Evolutionary conservation across 2,113 vertebrate species (phyloP).

Genomic region (Xenopus laevis): DNA sequence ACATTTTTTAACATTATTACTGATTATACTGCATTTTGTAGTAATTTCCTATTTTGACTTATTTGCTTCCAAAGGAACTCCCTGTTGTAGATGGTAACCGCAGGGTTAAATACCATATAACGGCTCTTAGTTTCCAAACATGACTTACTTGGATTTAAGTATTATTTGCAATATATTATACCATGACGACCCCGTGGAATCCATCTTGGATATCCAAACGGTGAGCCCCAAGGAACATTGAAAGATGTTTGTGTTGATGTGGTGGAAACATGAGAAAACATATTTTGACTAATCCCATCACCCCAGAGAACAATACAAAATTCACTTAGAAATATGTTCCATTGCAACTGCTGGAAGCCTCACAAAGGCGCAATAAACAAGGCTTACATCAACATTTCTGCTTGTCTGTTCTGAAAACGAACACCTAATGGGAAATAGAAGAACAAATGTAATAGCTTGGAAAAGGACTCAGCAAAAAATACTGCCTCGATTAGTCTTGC

Average conservation of each 20-base stretch:
- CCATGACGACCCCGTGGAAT: slow-evolving; percentile 31
- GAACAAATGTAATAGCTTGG: slow-evolving; percentile 56
- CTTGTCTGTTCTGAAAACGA: slow-evolving; percentile 57
- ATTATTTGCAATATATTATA: slow-evolving; percentile 30
- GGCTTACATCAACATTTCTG: slow-evolving; percentile 63
- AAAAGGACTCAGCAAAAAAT: slow-evolving; percentile 55
- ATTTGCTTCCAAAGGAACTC: slow-evolving; percentile 18
- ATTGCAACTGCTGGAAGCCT: slow-evolving; percentile 60
- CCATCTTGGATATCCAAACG: slow-evolving; percentile 51
- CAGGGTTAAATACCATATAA: slow-evolving; percentile 18
- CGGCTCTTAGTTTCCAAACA: neutral
- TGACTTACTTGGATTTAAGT: slow-evolving; percentile 28
- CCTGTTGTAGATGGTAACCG: neutral
- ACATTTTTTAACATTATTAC: slow-evolving; percentile 1
- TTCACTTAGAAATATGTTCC: slow-evolving; percentile 62
- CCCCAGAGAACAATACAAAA: slow-evolving; percentile 56
- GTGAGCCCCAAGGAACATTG: slow-evolving; percentile 57
- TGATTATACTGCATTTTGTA: slow-evolving; percentile 2
- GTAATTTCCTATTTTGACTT: neutral
- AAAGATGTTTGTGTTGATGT: slow-evolving; percentile 61
- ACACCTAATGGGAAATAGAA: slow-evolving; percentile 57
- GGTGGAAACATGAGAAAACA: slow-evolving; percentile 62
- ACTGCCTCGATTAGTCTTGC: slow-evolving; percentile 35
- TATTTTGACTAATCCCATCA: slow-evolving; percentile 61
- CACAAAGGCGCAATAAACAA: slow-evolving; percentile 57